Evolutionary conservation across 2,888 invertebrate genomes (phyloP).

Genomic region (Clepsis dumicolana): DNA sequence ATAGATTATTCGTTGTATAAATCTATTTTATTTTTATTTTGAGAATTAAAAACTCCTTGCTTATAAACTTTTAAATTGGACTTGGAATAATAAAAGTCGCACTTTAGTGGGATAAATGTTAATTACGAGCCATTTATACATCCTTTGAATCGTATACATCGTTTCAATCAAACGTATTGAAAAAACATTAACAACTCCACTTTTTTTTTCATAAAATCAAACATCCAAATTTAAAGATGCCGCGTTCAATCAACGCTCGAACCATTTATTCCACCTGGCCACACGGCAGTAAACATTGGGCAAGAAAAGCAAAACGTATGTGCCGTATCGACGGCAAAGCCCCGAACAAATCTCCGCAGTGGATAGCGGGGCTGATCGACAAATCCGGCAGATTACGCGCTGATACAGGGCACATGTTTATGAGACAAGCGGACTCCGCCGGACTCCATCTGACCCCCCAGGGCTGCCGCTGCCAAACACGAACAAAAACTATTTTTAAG

Average conservation of each 20-base stretch:
- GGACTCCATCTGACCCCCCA: conserved; percentile 62
- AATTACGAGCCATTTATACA: no score
- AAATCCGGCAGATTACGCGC: conserved; percentile 86
- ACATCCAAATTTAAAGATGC: conserved; percentile 45
- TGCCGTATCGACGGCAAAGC: conserved; percentile 79
- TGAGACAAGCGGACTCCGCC: conserved; percentile 75
- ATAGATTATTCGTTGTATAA: no score
- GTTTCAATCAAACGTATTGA: no score
- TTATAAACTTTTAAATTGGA: no score
- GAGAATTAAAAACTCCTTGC: no score
- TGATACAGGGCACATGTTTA: conserved; percentile 84
- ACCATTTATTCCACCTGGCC: conserved; percentile 69
- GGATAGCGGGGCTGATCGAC: conserved; percentile 85
- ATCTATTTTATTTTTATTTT: no score
- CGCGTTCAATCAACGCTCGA: conserved; percentile 57
- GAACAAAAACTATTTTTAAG: not conserved
- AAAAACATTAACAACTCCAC: no score
- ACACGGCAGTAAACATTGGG: conserved; percentile 74
- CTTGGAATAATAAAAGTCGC: no score
- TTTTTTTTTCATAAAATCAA: not conserved
- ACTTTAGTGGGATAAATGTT: no score
- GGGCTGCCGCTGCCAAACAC: conserved; percentile 60
- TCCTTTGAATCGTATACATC: no score
- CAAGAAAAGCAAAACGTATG: conserved; percentile 84
- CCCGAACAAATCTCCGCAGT: conserved; percentile 82